Base-by-base conservation (phyloP, 2,888 invertebrate species). In the Dioctria rufipes region DNA sequence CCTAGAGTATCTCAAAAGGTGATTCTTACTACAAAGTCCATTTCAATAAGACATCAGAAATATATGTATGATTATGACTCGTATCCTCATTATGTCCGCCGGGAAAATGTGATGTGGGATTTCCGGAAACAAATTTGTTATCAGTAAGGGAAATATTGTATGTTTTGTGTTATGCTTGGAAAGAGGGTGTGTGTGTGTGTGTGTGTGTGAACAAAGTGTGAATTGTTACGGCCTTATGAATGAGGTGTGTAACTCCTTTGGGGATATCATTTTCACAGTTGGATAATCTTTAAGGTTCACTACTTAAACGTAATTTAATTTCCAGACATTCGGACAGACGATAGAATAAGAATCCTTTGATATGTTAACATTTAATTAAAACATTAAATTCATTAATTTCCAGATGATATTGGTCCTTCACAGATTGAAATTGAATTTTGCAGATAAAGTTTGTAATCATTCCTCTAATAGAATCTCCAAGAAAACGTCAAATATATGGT, bases 41-140 rank as follows among this genome's bases (percentile, higher is more conserved):
- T 77, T 77, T 77, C 77, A 77, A 77, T 77, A 77, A 77, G 77
- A 61, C 77, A 61, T 63, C 77, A 77, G 77, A 77, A 77, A 77
- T 77, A 2, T 25, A 25, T 25, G 77, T 77, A 77, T 77, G 77
- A 77, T 77, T 77, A 77, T 77, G 77, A 77, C 13, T 63, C 63
- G 61, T 43, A 46, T 40, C 25, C 43, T 5, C 60, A 37, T 63
- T 63, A 37, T 63, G 61, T 25, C 25, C 25, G 25, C 25, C 25
- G 25, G 25, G 25, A 25, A 25, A 25, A 25, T 25, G 25, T 25
- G 49, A 46, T 6, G 46, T 66, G 61, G 40, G 63, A 77, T 77
- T 77, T 77, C 77, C 63, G 63, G 46, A 63, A 51, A 63, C 60
- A 77, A 4, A 5, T 37, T 46, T 25, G 42, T 75, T 75, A 75